These are phyloP conservation scores for Catostylus mosaicus DNA, from an alignment of 30 jellyfish, hydroid and myxozoan species.

Conservation along the genomic window DNA sequence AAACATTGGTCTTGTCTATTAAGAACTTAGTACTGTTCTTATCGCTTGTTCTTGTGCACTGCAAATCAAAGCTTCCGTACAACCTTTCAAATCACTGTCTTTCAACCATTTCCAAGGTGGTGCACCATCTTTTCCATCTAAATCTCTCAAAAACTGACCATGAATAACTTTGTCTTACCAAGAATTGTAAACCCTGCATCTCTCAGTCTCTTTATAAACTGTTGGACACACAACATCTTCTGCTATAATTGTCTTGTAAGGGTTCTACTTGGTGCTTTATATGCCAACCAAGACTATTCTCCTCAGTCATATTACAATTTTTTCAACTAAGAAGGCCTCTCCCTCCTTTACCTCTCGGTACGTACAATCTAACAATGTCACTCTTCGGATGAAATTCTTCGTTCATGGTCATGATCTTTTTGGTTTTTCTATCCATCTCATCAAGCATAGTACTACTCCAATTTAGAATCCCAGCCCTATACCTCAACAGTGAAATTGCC, in stretches of 20 bases:
- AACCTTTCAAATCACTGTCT: conserved; percentile 34
- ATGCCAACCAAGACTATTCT: conserved; percentile 28
- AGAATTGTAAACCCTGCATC: conserved; percentile 11
- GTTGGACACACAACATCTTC: conserved; percentile 10
- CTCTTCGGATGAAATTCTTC: conserved; percentile 45
- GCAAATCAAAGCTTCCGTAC: conserved; percentile 41
- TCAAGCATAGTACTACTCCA: conserved; percentile 26
- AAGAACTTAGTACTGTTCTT: conserved; percentile 11
- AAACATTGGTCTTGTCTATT: conserved; percentile 16
- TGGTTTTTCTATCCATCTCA: conserved; percentile 32
- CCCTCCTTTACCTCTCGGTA: conserved; percentile 35
- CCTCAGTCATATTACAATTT: conserved; percentile 14
- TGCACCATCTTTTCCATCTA: conserved; percentile 20
- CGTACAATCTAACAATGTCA: conserved; percentile 31
- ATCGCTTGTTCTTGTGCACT: conserved; percentile 45
- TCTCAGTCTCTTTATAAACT: conserved; percentile 15
- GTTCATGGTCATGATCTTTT: conserved; percentile 51
- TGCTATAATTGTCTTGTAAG: conserved; percentile 6
- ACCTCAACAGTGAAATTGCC: conserved; percentile 45
- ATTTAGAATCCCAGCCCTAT: conserved; percentile 37
- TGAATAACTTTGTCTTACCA: conserved; percentile 27
- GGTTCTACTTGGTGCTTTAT: conserved; percentile 7
- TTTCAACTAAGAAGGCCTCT: conserved; percentile 40
- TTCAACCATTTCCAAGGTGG: conserved; percentile 34
- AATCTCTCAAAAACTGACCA: conserved; percentile 32